phyloP scores from a whole-genome alignment of 2,888 invertebrate species.

The Nomada fucata region DNA sequence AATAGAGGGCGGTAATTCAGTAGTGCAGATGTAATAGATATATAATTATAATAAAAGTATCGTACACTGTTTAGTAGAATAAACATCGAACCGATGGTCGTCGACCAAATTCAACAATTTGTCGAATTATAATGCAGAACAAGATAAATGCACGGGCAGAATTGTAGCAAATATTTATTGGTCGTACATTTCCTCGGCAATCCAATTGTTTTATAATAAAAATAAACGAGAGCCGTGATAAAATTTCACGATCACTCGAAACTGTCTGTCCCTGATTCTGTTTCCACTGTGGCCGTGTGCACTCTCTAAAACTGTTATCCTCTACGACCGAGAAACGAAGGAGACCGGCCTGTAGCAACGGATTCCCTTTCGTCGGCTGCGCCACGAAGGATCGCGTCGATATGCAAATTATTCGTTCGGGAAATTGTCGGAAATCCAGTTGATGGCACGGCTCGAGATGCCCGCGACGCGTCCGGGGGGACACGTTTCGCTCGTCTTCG shows the following conservation, averaged over 20 bases:
- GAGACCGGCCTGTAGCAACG: constrained; percentile 8
- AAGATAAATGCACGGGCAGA: too few species aligned
- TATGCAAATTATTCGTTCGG: neutral
- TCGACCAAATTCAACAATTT: too few species aligned
- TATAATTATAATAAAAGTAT: too few species aligned
- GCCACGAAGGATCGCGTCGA: neutral
- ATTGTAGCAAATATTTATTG: too few species aligned
- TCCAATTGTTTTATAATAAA: too few species aligned
- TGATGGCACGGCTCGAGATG: neutral
- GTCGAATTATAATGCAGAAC: too few species aligned
- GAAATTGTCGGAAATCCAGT: constrained; percentile 21
- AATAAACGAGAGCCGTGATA: too few species aligned
- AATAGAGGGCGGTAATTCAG: too few species aligned
- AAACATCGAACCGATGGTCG: neutral
- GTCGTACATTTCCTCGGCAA: too few species aligned
- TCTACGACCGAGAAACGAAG: neutral
- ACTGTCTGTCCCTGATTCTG: neutral
- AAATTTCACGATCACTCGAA: too few species aligned
- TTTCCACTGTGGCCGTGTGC: neutral
- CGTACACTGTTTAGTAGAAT: neutral
- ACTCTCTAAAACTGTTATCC: neutral
- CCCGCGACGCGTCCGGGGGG: neutral
- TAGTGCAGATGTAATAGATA: too few species aligned
- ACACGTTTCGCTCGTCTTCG: neutral
- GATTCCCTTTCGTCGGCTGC: neutral